Evolutionary conservation across 2,888 invertebrate genomes (phyloP).

Genomic region (Microchrysa polita): DNA sequence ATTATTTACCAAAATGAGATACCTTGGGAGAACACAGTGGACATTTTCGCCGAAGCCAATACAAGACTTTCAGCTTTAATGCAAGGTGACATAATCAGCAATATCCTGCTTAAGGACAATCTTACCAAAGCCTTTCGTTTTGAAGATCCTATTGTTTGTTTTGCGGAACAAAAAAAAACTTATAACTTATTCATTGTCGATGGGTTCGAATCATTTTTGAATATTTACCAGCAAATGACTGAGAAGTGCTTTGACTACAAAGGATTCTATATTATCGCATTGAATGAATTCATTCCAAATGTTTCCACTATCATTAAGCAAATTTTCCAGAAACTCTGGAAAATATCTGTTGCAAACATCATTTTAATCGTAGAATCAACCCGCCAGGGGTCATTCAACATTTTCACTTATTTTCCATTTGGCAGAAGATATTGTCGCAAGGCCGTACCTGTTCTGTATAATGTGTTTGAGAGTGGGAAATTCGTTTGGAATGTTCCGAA

Average conservation of each 20-base stretch:
- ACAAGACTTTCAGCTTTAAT: not conserved
- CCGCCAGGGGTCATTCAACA: not conserved
- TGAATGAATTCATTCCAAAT: not conserved
- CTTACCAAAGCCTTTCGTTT: not conserved
- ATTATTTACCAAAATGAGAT: not conserved
- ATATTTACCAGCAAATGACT: constrained; percentile 12
- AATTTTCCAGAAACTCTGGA: constrained; percentile 11
- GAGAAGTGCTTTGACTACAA: not conserved
- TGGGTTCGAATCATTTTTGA: constrained; percentile 4
- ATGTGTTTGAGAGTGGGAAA: constrained; percentile 5
- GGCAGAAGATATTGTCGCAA: constrained; percentile 11
- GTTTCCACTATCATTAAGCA: not conserved
- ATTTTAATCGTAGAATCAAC: not conserved
- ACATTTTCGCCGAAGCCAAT: not conserved
- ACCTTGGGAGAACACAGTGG: not conserved
- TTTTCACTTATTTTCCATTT: constrained; percentile 38
- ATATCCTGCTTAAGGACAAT: not conserved
- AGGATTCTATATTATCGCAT: constrained; percentile 24
- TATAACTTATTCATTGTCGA: constrained; percentile 26
- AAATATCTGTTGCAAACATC: constrained; percentile 25
- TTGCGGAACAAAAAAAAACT: not conserved
- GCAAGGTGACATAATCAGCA: constrained; percentile 22
- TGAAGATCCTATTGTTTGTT: not conserved
- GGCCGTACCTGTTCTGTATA: constrained; percentile 12
- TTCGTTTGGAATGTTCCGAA: constrained; percentile 17